Evolutionary conservation across 2,888 invertebrate genomes (phyloP), one percentile per base, ranked within the genome.

Genomic region (Sminthurides aquaticus): DNA sequence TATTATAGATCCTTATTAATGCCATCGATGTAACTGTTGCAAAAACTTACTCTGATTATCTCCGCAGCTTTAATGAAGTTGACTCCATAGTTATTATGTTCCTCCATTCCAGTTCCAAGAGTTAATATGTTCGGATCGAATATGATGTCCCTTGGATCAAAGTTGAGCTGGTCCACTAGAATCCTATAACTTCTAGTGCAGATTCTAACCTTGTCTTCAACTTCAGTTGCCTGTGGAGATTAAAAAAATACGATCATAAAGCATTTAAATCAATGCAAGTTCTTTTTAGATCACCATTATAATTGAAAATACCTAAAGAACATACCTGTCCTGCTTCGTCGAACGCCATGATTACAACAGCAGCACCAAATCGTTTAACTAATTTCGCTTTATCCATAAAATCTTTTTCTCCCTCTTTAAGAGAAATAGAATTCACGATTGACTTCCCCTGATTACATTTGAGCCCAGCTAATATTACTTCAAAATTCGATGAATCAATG

Each of bases 91-190:
- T 75, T 75, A 68, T 81, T 80, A 74, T 84, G 84, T 71, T 84
- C 84, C 58, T 82, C 82, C 77, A 84, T 83, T 26, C 84, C 84
- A 2, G 84, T 84, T n/a, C 82, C 84, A 65, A 84, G 80, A 1
- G 84, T 84, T 48, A 84, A 77, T 71, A 84, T 84, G 74, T 84
- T 84, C 1, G 83, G 83, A 73, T 84, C 84, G 77, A 84, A 84
- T 68, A 84, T 83, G 69, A 84, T 81, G 75, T 84, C 83, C 71
- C 79, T 79, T 1, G 81, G 80, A 71, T 82, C 79, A 75, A 83
- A 84, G 18, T 80, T 79, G 2, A 82, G 79, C 69, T 79, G 77
- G 60, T 82, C 78, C 8, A 80, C 80, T 49, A 84, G 77, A 49
- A 84, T 76, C 43, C 78, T 76, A 75, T 81, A 84, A 1, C 81